phyloP scores from a whole-genome alignment of 2,113 vertebrate genomes.

The Paraplagusia blochii region DNA sequence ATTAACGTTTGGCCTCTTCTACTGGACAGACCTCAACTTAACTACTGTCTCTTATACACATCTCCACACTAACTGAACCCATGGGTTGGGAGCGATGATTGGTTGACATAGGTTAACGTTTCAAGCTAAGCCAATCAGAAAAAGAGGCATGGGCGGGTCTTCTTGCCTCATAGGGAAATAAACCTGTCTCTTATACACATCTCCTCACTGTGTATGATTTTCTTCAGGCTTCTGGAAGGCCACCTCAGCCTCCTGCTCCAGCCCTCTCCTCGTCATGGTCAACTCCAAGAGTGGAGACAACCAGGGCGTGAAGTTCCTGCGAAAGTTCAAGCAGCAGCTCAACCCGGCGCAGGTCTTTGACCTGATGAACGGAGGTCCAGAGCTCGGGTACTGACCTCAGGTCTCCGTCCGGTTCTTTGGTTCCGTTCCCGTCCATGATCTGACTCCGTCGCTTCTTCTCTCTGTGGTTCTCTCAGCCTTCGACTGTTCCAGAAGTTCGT shows the following conservation, averaged over 20 bases:
- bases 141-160: too few species aligned
- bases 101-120: too few species aligned
- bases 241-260: constrained; percentile 86
- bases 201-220: too few species aligned
- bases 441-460: not conserved
- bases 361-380: constrained; percentile 93
- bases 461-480: constrained; percentile 68
- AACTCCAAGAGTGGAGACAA: constrained; percentile 98
- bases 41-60: too few species aligned
- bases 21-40: not conserved
- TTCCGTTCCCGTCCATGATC: too few species aligned
- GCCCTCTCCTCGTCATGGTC: constrained; percentile 89
- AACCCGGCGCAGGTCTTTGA: constrained; percentile 97
- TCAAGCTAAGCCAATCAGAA: too few species aligned
- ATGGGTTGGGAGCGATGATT: too few species aligned
- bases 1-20: not conserved
- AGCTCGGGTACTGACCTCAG: constrained; percentile 81
- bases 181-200: too few species aligned
- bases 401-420: too few species aligned
- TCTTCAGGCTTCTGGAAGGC: constrained; percentile 92
- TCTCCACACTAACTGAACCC: too few species aligned
- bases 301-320: constrained; percentile 93
- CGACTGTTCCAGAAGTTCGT: constrained; percentile 97
- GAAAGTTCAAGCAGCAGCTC: constrained; percentile 95
- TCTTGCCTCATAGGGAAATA: too few species aligned